These are phyloP conservation scores for Tetramorium parvispinum DNA, from an alignment of 1,140 invertebrate genomes.

Conservation along the genomic window DNA sequence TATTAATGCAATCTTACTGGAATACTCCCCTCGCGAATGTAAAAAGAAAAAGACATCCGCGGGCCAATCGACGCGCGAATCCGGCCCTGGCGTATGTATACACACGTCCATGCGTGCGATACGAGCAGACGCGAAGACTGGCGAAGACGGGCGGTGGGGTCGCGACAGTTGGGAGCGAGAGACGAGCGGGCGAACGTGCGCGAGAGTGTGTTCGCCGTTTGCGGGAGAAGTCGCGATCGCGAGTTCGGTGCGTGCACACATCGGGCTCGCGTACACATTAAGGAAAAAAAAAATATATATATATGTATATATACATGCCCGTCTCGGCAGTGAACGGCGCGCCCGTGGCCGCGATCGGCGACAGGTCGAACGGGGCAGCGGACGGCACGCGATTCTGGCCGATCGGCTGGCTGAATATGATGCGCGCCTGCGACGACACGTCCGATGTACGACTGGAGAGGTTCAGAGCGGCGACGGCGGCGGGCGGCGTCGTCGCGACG, in stretches of 20 bases:
- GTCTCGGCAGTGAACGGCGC: constrained; percentile 59
- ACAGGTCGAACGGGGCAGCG: constrained; percentile 34
- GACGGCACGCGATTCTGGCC: constrained; percentile 32
- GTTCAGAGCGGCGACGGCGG: constrained; percentile 30
- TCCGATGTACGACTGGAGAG: constrained; percentile 45
- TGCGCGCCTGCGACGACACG: constrained; percentile 58
- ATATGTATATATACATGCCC: constrained; percentile 25
- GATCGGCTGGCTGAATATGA: constrained; percentile 60
- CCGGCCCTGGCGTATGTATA: background rate
- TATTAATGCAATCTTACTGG: no score
- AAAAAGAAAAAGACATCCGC: no score
- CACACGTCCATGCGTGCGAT: background rate
- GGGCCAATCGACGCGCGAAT: background rate
- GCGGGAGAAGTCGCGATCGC: constrained; percentile 8
- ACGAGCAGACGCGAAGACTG: background rate
- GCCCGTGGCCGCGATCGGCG: constrained; percentile 33
- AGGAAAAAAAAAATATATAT: background rate
- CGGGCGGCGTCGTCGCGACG: constrained; percentile 43
- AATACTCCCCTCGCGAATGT: no score
- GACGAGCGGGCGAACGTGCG: background rate
- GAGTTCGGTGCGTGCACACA: constrained; percentile 58
- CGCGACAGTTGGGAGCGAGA: background rate
- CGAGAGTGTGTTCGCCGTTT: background rate
- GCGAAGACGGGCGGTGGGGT: background rate
- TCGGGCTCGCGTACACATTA: constrained; percentile 28